A percentile compares a stretch with the other conserved stretches of the same genome.
These are phyloP conservation scores for Melolontha melolontha DNA, from an alignment of 2,888 invertebrate genomes.

Conservation along the genomic window DNA sequence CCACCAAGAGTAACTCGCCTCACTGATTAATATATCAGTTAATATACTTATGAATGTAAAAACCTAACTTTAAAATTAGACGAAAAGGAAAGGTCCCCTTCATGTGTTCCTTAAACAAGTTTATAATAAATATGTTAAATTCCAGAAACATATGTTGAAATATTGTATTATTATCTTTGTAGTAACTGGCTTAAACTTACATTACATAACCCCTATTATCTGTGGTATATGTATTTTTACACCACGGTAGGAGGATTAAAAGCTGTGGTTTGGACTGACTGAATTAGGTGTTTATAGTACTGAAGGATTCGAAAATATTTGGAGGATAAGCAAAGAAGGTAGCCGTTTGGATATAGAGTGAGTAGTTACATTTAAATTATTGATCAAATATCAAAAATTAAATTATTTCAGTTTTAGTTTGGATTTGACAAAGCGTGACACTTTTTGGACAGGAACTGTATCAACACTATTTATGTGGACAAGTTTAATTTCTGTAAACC, in stretches of 20 bases:
- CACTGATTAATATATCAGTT: no score
- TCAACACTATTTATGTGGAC: constrained; percentile 62
- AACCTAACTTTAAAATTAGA: no score
- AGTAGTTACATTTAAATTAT: constrained; percentile 54
- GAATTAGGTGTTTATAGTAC: constrained; percentile 69
- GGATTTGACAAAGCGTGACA: constrained; percentile 71
- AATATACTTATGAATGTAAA: no score
- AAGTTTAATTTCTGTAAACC: constrained; percentile 69
- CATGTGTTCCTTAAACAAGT: no score
- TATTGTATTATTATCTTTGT: no score
- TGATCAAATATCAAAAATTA: background rate
- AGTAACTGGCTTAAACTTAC: constrained; percentile 78
- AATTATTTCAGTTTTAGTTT: constrained; percentile 69
- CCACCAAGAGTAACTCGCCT: no score
- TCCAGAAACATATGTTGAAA: no score
- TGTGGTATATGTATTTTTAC: constrained; percentile 80
- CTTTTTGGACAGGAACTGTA: constrained; percentile 71
- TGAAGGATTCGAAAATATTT: constrained; percentile 72
- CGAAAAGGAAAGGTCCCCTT: no score
- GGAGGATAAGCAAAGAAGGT: constrained; percentile 69
- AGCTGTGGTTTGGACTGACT: constrained; percentile 75
- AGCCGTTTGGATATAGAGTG: constrained; percentile 74
- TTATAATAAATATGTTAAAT: no score
- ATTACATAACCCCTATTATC: constrained; percentile 75
- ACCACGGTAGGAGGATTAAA: constrained; percentile 78